Percentiles rank a stretch among this genome's conserved stretches.
Conservation (phyloP, 2,888 invertebrate genomes). For the Gordius sp. region DNA sequence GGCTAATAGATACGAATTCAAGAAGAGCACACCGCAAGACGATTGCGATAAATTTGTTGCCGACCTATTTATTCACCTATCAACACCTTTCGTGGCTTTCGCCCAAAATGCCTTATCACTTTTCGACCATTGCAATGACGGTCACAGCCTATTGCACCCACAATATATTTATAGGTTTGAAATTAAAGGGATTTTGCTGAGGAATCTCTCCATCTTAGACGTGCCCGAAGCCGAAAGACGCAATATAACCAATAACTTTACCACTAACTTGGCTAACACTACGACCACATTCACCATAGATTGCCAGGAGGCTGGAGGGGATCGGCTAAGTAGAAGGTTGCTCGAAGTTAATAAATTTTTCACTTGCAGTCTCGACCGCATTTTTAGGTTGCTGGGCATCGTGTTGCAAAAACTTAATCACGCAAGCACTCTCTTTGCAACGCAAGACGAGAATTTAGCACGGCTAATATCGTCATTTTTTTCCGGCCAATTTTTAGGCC, state of each 20-base stretch:
- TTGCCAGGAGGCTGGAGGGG: not conserved
- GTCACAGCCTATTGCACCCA: not conserved
- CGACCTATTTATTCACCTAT: not conserved
- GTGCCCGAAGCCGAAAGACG: conserved; percentile 1
- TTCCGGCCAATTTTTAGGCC: too few relatives aligned
- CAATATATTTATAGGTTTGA: not conserved
- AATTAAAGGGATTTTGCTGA: not conserved
- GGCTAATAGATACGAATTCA: not conserved
- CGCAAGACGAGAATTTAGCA: too few relatives aligned
- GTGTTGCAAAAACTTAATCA: not conserved
- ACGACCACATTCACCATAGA: not conserved
- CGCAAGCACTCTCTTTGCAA: too few relatives aligned
- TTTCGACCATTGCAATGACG: not conserved
- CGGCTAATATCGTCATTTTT: too few relatives aligned
- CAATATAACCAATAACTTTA: not conserved
- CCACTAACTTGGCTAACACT: not conserved
- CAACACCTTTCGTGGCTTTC: not conserved
- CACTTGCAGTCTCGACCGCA: conserved; percentile 1
- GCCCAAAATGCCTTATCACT: not conserved
- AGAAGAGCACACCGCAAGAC: not conserved
- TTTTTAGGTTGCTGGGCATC: not conserved
- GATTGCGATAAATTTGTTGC: not conserved
- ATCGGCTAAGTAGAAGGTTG: not conserved
- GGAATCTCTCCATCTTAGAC: not conserved
- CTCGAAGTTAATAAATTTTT: conserved; percentile 12